These are phyloP conservation scores for Xenentodon cancila DNA, from an alignment of 2,797 vertebrate species.

Conservation along the genomic window DNA sequence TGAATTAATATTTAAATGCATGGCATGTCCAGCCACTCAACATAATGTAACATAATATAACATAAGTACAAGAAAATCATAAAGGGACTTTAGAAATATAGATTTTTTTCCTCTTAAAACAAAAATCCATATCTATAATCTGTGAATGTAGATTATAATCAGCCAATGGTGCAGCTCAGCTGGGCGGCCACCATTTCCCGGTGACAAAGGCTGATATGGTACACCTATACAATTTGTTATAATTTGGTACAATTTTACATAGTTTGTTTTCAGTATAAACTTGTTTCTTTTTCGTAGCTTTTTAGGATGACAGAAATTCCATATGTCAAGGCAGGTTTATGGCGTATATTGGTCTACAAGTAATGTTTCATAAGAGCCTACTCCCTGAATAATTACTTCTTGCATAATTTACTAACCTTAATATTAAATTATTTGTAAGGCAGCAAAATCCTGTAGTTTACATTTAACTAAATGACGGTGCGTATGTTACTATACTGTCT, in stretches of 20 bases:
- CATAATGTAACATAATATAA: no score
- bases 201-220: conserved; percentile 47
- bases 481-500: conserved; percentile 31
- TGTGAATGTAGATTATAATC: conserved; percentile 26
- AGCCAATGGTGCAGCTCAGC: conserved; percentile 62
- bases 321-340: neutral
- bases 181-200: conserved; percentile 62
- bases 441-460: neutral
- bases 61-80: no score
- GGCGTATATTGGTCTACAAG: neutral
- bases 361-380: neutral
- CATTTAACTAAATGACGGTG: conserved; percentile 41
- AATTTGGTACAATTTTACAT: no score
- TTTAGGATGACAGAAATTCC: neutral
- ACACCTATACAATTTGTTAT: no score
- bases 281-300: neutral
- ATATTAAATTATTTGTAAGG: neutral
- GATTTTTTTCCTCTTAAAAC: no score
- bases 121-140: conserved; percentile 21
- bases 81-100: no score
- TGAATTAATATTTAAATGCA: no score
- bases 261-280: no score
- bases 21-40: no score
- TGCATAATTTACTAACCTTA: conserved; percentile 17
- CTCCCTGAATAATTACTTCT: neutral